Evolutionary conservation across 2,113 vertebrate genomes (phyloP), one percentile per base, ranked within the genome.

Genomic region (Pollachius pollachius): DNA sequence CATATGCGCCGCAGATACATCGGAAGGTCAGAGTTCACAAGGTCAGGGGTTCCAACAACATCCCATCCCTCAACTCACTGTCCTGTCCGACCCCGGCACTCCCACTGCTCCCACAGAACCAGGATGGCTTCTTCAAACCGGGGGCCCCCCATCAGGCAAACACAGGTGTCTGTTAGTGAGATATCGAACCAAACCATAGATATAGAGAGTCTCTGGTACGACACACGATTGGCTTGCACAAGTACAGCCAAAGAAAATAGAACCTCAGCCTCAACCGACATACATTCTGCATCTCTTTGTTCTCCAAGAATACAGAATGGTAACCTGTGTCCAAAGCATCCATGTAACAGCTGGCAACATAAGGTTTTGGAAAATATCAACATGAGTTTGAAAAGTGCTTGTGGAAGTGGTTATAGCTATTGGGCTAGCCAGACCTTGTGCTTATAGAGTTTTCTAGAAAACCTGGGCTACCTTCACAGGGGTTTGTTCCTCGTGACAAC

Each of bases 41-140:
- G 86, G 82, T 87, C 74, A 57, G 62, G 71, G 80, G 85, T 85
- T 86, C 73, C 82, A 77, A 86, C 76, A 89, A 85, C 86, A 87
- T 79, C 52, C 61, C 72, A 77, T 85, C 77, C 69, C 77, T 80
- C 65, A 74, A 68, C 81, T 87, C 64, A 60, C 71, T 37, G 3
- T 75, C 78, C 64, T 67, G 69, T 76, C 68, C 60, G 74, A 13
- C 54, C n/a, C 54, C 54, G 15, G n/a, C 52, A 16, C 54, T 57
- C 66, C 27, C 64, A 62, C 61, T 60, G 68, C 76, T 68, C 68
- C 78, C 77, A 41, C 19, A 62, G 54, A 79, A 23, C 63, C 6
- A 21, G 62, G 65, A 85, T 74, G 69, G 19, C 57, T 19, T 82
- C 17, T 69, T 68, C 67, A 71, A 67, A 73, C 67, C 63, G 71